Evolutionary conservation across 2,797 vertebrate species (phyloP), one percentile per base, ranked within the genome.

Genomic region (Siniperca scherzeri): DNA sequence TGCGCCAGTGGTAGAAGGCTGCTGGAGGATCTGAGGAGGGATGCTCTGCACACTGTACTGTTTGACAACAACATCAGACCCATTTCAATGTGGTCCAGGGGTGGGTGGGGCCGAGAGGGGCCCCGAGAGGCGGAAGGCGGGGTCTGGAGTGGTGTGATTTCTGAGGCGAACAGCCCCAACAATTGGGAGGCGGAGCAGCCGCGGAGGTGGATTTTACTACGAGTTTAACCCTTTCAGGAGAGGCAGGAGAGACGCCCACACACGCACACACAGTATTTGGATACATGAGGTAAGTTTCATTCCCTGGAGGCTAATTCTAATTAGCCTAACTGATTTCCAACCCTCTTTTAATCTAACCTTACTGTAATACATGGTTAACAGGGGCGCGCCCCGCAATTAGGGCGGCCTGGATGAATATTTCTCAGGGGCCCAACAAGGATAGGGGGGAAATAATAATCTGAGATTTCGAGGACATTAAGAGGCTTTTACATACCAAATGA

Each of bases 131-230:
- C 57, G 52, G 80, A 50, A 57, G 92, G 87, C 86, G 87, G 93
- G 90, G 53, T 7, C 80, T 78, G 82, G 53, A 88, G 93, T 96
- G 96, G 96, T 94, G 96, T 96, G 96, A 96, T 96, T 93, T 87
- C 83, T 79, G 82, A 88, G 86, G 87, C 77, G 8, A 74, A 75
- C 88, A 65, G 74, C 82, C 90, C 81, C 88, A 85, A 89, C 86
- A 89, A 89, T 86, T 50, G 40, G 70, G 75, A 57, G 95, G 94
- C 80, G 94, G 92, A 87, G 91, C 65, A 30, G 59, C 21, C 0
- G 60, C 3, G 68, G 33, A 78, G 71, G 60, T 53, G 73, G 14
- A 14, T 87, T 73, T 88, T 88, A 90, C 90, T 87, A 86, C 50
- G 74, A 83, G 57, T 77, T 93, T 91, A 93, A 93, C 91, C 88